phyloP scores from a whole-genome alignment of 2,888 invertebrate genomes.

The Eulithis testata region DNA sequence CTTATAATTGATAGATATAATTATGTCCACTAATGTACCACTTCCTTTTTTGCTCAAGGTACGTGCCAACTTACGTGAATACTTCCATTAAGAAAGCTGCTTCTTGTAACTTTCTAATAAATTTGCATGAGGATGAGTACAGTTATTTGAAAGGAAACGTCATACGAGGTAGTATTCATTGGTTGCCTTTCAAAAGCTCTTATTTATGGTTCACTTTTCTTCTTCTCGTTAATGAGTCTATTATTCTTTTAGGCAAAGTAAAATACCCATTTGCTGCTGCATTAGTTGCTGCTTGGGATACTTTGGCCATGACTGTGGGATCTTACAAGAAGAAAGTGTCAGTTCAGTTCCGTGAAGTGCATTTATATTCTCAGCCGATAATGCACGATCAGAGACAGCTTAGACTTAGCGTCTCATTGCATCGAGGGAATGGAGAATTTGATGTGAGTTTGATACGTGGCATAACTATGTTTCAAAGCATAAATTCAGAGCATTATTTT shows the following conservation, averaged over 20 bases:
- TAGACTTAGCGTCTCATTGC: conserved; percentile 81
- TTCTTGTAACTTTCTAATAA: conserved; percentile 16
- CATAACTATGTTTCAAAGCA: too few species aligned
- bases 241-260: conserved; percentile 77
- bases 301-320: conserved; percentile 83
- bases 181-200: too few species aligned
- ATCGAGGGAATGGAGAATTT: conserved; percentile 84
- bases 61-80: neutral
- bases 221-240: too few species aligned
- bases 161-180: conserved; percentile 10
- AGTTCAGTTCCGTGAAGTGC: conserved; percentile 87
- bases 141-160: conserved; percentile 15
- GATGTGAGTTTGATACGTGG: too few species aligned
- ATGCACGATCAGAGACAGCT: conserved; percentile 76
- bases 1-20: too few species aligned
- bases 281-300: conserved; percentile 88
- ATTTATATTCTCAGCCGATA: conserved; percentile 83
- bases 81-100: conserved; percentile 10
- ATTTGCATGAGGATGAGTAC: conserved; percentile 14
- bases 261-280: conserved; percentile 91
- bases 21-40: too few species aligned
- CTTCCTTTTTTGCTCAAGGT: neutral
- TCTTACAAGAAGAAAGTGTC: conserved; percentile 85
- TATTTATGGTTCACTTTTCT: too few species aligned
- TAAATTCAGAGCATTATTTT: too few species aligned